These are phyloP conservation scores for Diorhabda elongata DNA, from an alignment of 1,140 invertebrate species.

Conservation along the genomic window DNA sequence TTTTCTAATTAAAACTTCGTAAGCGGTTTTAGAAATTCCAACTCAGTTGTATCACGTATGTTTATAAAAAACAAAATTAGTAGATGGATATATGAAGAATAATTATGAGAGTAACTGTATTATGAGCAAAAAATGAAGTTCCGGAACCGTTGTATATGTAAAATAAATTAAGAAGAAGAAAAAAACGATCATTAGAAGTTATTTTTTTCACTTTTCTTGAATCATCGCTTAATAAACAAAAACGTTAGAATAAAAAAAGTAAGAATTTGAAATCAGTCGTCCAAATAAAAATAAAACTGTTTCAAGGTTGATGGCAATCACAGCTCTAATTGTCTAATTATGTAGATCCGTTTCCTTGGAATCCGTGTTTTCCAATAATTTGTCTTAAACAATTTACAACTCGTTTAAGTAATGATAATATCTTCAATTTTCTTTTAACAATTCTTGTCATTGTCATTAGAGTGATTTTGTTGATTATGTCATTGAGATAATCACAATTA, in stretches of 20 bases:
- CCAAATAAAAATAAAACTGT: slow-evolving; percentile 2
- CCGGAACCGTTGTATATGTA: no score
- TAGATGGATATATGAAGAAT: no score
- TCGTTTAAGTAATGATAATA: neutral
- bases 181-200: neutral
- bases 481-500: neutral
- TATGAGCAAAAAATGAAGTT: no score
- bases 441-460: neutral
- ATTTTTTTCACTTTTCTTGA: neutral
- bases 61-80: no score
- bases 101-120: no score
- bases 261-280: neutral
- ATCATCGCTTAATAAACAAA: neutral
- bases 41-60: no score
- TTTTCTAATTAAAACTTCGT: no score
- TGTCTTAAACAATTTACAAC: neutral
- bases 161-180: no score
- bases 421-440: neutral
- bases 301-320: slow-evolving; percentile 10
- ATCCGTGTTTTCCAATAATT: slow-evolving; percentile 3
- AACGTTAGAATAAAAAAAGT: neutral
- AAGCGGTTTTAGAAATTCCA: no score
- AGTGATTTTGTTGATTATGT: slow-evolving; percentile 12
- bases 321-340: slow-evolving; percentile 13
- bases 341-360: slow-evolving; percentile 12